Conservation (phyloP, 53 echinoderm and acorn worm genomes). For the Stichopus horrens region DNA sequence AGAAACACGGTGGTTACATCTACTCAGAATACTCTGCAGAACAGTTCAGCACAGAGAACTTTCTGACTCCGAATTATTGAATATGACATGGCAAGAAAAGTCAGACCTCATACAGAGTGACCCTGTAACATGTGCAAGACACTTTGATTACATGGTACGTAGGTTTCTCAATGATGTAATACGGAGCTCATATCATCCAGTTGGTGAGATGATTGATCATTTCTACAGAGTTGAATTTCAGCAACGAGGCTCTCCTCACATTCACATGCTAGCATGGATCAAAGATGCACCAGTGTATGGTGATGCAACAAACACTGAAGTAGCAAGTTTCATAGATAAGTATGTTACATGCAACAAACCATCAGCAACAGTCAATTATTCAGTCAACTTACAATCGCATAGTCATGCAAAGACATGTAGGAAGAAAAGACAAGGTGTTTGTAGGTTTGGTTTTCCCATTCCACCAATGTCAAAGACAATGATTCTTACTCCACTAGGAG, state of each 20-base stretch:
- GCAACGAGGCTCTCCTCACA: conserved; percentile 52
- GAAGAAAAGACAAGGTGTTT: too few relatives aligned
- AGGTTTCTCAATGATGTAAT: conserved; percentile 41
- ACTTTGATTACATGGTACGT: conserved; percentile 44
- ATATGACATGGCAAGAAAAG: conserved; percentile 49
- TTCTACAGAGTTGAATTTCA: conserved; percentile 53
- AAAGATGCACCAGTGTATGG: conserved; percentile 36
- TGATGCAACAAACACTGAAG: conserved; percentile 20
- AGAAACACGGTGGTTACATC: conserved; percentile 49
- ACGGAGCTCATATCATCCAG: conserved; percentile 17
- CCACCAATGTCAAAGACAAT: too few relatives aligned
- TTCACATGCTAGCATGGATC: conserved; percentile 52
- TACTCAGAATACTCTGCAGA: conserved; percentile 43
- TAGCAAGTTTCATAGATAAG: conserved; percentile 32
- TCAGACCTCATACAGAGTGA: conserved; percentile 33
- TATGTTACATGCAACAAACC: conserved; percentile 39
- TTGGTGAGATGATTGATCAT: too few relatives aligned
- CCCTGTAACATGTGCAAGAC: too few relatives aligned
- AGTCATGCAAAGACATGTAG: neutral
- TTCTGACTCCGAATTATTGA: conserved; percentile 18
- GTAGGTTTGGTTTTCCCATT: too few relatives aligned
- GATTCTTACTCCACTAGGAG: neutral
- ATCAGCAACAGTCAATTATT: neutral
- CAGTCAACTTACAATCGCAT: conserved; percentile 42
- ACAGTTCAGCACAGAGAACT: conserved; percentile 17